These are phyloP conservation scores for Phataginus tricuspis DNA, from an alignment of 2,797 vertebrate species.

Conservation along the genomic window DNA sequence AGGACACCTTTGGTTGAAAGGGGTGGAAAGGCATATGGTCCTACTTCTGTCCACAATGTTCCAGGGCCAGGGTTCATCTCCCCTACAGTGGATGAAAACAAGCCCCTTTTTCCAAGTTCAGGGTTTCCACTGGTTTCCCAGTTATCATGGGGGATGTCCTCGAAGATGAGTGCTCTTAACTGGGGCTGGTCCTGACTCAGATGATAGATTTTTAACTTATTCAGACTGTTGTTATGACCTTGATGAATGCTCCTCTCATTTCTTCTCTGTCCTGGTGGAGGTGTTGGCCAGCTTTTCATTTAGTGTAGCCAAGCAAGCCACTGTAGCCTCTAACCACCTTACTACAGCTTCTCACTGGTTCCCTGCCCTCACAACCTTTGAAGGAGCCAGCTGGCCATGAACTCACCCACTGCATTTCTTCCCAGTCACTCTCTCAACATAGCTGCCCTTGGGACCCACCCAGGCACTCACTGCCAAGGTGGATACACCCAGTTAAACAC, in stretches of 20 bases:
- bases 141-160: not conserved
- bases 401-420: not conserved
- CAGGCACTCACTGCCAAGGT: not conserved
- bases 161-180: not conserved
- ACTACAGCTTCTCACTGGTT: not conserved
- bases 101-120: not conserved
- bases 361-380: not conserved
- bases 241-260: not conserved
- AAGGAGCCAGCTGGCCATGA: fast-evolving
- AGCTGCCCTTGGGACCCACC: not conserved
- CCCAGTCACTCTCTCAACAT: not conserved
- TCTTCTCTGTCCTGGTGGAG: not conserved
- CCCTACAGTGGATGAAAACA: no score
- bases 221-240: not conserved
- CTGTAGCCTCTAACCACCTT: not conserved
- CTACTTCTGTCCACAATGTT: not conserved
- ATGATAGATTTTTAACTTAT: not conserved
- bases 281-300: not conserved
- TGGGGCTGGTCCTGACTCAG: not conserved
- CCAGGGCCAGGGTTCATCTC: not conserved
- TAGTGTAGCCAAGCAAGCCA: not conserved
- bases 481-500: not conserved
- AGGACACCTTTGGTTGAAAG: not conserved
- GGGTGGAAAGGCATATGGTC: not conserved
- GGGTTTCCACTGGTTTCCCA: not conserved